A percentile compares a stretch with the other conserved stretches of the same genome.
Conservation (phyloP, 2,888 invertebrate genomes). For the Ommatoiulus sabulosus region DNA sequence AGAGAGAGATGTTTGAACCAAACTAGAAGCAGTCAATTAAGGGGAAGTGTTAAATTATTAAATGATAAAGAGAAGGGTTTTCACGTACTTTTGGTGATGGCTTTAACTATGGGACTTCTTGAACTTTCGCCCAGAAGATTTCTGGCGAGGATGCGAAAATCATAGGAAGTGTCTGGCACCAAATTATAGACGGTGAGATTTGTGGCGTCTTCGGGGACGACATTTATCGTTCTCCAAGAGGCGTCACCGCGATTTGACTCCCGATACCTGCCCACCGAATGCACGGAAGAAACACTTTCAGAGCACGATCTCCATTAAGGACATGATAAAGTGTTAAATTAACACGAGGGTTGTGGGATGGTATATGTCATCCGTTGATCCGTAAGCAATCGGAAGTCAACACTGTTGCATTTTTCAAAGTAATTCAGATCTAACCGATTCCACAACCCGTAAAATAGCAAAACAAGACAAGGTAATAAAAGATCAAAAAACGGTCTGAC, state of each 20-base stretch:
- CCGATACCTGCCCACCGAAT: constrained; percentile 74
- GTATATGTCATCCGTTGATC: too few relatives aligned
- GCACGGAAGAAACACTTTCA: constrained; percentile 13
- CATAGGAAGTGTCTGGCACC: constrained; percentile 90
- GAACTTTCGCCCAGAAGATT: constrained; percentile 95
- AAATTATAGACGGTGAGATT: constrained; percentile 91
- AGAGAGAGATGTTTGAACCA: not conserved
- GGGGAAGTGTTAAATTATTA: not conserved
- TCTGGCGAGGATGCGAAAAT: constrained; percentile 95
- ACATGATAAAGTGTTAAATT: not conserved
- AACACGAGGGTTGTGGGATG: constrained; percentile 18
- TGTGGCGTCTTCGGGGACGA: constrained; percentile 91
- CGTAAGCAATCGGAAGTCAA: too few relatives aligned
- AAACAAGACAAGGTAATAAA: not conserved
- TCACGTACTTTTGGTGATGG: constrained; percentile 85
- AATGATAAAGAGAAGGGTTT: constrained; percentile 12
- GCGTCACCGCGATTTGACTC: constrained; percentile 80
- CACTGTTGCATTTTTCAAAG: too few relatives aligned
- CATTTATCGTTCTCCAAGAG: constrained; percentile 93
- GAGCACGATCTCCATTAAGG: not conserved
- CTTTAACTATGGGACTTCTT: constrained; percentile 92
- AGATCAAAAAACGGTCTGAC: not conserved
- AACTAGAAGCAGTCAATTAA: not conserved
- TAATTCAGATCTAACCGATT: not conserved
- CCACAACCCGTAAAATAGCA: not conserved